A percentile compares a stretch with the other conserved stretches of the same genome.
Evolutionary conservation across 37 sponge, comb jelly and placozoan species (phyloP).

Genomic region (Oopsacas minuta): DNA sequence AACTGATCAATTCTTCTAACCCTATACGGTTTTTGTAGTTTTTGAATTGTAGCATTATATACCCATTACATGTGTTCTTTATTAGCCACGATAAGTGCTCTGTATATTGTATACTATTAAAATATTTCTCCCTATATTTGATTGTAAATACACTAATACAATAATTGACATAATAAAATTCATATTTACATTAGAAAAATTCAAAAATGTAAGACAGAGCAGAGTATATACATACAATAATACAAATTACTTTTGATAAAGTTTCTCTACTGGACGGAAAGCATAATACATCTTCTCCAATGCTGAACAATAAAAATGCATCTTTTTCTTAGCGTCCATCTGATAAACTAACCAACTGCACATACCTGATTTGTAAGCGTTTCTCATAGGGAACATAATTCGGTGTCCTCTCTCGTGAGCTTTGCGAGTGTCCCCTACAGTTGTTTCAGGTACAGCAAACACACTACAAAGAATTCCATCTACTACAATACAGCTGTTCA

Average conservation of each 20-base stretch:
- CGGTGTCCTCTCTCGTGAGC: not conserved
- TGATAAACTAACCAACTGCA: not conserved
- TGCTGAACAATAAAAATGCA: constrained; percentile 2
- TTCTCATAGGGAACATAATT: not conserved
- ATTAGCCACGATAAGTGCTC: not conserved
- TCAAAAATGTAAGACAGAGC: not conserved
- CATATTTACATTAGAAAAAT: too few relatives aligned
- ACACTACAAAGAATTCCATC: constrained; percentile 3
- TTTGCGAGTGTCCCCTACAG: not conserved
- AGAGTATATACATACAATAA: not conserved
- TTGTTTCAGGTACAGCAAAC: not conserved
- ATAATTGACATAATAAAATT: too few relatives aligned
- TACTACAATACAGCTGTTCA: not conserved
- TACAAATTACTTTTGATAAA: not conserved
- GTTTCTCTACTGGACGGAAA: not conserved
- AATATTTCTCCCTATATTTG: not conserved
- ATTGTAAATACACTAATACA: not conserved
- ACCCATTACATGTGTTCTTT: not conserved
- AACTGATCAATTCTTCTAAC: not conserved
- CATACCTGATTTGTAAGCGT: not conserved
- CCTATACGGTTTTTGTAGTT: not conserved
- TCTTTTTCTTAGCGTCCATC: not conserved
- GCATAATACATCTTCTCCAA: not conserved
- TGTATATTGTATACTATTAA: not conserved
- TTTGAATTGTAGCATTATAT: not conserved